These are phyloP conservation scores for Ophthalmolycus amberensis DNA, from an alignment of 2,113 vertebrate species.

Conservation along the genomic window DNA sequence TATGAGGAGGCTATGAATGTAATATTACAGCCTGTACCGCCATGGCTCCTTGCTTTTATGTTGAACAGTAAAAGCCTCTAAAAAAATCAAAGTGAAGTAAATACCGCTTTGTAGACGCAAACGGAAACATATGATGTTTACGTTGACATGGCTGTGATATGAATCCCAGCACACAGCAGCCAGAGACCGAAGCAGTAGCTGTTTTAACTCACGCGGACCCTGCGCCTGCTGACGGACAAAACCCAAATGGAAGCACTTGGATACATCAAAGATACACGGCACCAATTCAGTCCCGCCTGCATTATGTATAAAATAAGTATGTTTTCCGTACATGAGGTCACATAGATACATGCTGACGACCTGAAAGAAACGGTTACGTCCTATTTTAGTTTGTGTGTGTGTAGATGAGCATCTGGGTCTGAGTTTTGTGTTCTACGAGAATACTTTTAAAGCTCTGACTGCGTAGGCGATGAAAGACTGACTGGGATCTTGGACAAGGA, in stretches of 20 bases:
- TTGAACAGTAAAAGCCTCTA: constrained; percentile 66
- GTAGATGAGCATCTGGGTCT: constrained; percentile 59
- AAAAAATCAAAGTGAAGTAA: constrained; percentile 76
- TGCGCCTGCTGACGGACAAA: constrained; percentile 29
- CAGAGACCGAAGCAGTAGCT: constrained; percentile 40
- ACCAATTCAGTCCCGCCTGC: constrained; percentile 13
- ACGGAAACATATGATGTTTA: constrained; percentile 72
- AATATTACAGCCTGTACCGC: constrained; percentile 38
- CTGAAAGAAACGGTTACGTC: constrained; percentile 23
- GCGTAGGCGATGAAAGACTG: constrained; percentile 78
- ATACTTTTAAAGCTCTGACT: constrained; percentile 68
- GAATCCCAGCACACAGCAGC: constrained; percentile 52
- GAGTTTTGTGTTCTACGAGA: constrained; percentile 55
- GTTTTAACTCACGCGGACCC: constrained; percentile 21
- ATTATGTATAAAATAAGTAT: constrained; percentile 13
- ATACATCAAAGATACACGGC: constrained; percentile 30
- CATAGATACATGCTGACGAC: constrained; percentile 1
- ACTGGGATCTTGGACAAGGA: constrained; percentile 75
- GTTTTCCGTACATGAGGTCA: constrained; percentile 14
- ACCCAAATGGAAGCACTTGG: constrained; percentile 30
- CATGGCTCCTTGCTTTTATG: constrained; percentile 70
- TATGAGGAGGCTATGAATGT: constrained; percentile 47
- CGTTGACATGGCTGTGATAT: constrained; percentile 60
- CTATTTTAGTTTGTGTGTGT: constrained; percentile 41
- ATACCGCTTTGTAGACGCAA: constrained; percentile 62